Percentiles rank a stretch among this genome's conserved stretches.
Evolutionary conservation across 2,888 invertebrate genomes (phyloP).

Genomic region (Chrysolina americana): DNA sequence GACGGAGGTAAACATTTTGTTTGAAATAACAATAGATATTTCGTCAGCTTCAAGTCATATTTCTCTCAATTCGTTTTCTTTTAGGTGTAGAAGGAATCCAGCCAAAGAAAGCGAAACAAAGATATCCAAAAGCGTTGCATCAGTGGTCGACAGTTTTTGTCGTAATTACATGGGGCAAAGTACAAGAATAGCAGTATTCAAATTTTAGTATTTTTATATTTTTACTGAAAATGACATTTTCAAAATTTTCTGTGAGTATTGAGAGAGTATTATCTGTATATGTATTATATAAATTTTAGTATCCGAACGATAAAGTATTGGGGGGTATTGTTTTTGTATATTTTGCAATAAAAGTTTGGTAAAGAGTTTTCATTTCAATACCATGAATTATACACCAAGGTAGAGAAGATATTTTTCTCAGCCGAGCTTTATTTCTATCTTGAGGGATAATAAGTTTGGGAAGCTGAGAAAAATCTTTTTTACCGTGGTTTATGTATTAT

Average conservation of each 20-base stretch:
- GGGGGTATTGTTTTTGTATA: constrained; percentile 19
- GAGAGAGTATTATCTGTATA: constrained; percentile 17
- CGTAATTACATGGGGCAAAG: constrained; percentile 59
- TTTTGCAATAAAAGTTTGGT: constrained; percentile 21
- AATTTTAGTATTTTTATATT: not conserved
- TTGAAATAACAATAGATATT: not conserved
- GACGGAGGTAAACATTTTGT: constrained; percentile 37
- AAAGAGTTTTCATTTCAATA: not conserved
- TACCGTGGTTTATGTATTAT: too few relatives aligned
- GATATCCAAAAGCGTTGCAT: constrained; percentile 56
- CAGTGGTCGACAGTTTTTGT: constrained; percentile 62
- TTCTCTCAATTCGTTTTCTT: constrained; percentile 23
- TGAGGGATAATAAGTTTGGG: too few relatives aligned
- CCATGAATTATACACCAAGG: too few relatives aligned
- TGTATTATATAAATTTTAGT: constrained; percentile 1
- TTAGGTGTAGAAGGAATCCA: constrained; percentile 42
- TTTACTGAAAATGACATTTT: not conserved
- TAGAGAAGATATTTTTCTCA: too few relatives aligned
- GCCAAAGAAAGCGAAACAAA: constrained; percentile 50
- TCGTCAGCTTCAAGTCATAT: not conserved
- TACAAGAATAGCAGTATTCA: constrained; percentile 34
- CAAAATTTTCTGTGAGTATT: constrained; percentile 23
- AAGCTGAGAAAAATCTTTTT: too few relatives aligned
- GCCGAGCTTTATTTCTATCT: too few relatives aligned
- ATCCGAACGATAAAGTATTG: not conserved